Evolutionary conservation across 2,797 vertebrate genomes (phyloP), one percentile per base, ranked within the genome.

Genomic region (Myripristis jacobus): DNA sequence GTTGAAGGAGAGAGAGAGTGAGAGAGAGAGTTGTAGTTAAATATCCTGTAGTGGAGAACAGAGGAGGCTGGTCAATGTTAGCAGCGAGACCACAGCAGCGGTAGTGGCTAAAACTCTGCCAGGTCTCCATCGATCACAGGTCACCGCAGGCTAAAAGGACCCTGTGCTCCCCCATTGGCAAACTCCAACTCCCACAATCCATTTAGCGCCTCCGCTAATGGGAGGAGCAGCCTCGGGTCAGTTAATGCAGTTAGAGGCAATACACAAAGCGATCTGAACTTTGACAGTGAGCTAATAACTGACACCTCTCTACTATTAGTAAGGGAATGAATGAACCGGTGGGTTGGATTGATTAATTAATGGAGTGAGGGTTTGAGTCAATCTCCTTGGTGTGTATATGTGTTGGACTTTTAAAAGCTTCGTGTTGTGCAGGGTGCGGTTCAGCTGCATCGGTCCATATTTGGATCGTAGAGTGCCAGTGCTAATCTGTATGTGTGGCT

Each of bases 51-150:
- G 47, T 12, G 21, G n/a, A 72, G 21, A 58, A 62, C 43, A 56
- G 46, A 73, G 60, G 62, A 58, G 46, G 50, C 69, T 63, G 71
- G 70, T 80, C 52, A 59, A 77, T 68, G 70, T 54, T 63, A 52
- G 68, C 67, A 34, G 68, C 51, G 69, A 72, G 71, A 53, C 57
- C 83, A 73, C 61, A 51, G 50, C 68, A 54, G 68, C 7, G 16
- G 50, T 66, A 54, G 68, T 6, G 16, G 54, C 50, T 75, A 70
- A 70, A 75, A 24, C 67, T 66, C 67, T 83, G 79, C 81, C 79
- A 82, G 84, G 72, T 82, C 81, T 77, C 79, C 68, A 87, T 88
- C 64, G 54, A 88, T 89, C 84, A 83, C 75, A 67, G 83, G 79
- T 89, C 82, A 87, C 75, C 22, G 19, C 61, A 21, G 77, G 80